Base-by-base conservation (phyloP, 2,888 invertebrate species). In the Rosalia funebris region DNA sequence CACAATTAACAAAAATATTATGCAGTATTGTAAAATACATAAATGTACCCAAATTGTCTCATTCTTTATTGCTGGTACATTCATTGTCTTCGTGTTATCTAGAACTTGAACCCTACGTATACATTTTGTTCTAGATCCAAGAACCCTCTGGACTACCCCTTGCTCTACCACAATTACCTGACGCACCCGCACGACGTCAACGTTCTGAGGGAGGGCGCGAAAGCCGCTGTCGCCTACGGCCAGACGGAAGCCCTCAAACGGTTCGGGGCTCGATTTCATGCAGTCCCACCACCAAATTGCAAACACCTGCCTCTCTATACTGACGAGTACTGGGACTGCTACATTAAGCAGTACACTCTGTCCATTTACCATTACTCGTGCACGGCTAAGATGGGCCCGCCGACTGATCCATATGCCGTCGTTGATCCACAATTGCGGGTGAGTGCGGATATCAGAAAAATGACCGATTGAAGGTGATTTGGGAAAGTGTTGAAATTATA, bases 111-210 rank as follows among this genome's bases (percentile, higher is more conserved):
- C n/a, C n/a, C n/a, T n/a, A n/a, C n/a, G n/a, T n/a, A n/a, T n/a
- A n/a, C 7, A 25, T 25, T 11, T n/a, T 11, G 34, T 59, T 58
- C 17, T 12, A 68, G 66, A 42, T 85, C 86, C 1, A 85, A 82
- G 3, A 84, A 91, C 75, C 91, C 91, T 0, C 76, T 86, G 45
- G 89, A 92, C 4, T 92, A 95, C 79, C 98, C 98, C 0, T 82
- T 93, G 2, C 86, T 98, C 77, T 90, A 94, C 72, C 95, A 96
- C 75, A 97, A 97, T 79, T 98, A 98, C 77, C 83, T 98, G 62
- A 91, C 93, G 0, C 90, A 95, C 78, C 91, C 91, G 0, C 89
- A 91, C 61, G 97, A 97, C 72, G 89, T 95, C 0, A 86, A 89
- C 19, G 92, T 92, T 0, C 79, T 95, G 50, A 84, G 94, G 15